Conservation (phyloP, 2,888 invertebrate species). For the Nephrotoma flavescens region DNA sequence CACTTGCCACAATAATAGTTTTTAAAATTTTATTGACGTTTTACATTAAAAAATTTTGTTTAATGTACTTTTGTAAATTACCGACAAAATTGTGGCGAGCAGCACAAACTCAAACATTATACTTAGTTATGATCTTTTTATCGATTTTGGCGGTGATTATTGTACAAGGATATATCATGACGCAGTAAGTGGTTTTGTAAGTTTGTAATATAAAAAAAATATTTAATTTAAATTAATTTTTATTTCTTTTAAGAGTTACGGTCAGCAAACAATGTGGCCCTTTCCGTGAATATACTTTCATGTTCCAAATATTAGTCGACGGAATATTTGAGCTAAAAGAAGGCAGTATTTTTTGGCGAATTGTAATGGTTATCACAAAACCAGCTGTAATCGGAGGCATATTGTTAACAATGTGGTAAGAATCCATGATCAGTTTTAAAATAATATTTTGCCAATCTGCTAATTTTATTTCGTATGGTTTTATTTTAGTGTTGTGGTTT, state of each 20-base stretch:
- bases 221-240: neutral
- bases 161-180: constrained; percentile 46
- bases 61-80: constrained; percentile 45
- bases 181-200: constrained; percentile 34
- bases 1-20: constrained; percentile 46
- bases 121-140: constrained; percentile 50
- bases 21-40: constrained; percentile 56
- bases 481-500: constrained; percentile 40
- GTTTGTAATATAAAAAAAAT: neutral
- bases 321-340: constrained; percentile 37
- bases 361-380: constrained; percentile 36
- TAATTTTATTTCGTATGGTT: neutral
- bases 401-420: constrained; percentile 44
- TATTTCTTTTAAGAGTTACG: constrained; percentile 27
- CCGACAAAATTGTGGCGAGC: constrained; percentile 43
- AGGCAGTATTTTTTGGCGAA: constrained; percentile 31
- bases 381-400: constrained; percentile 47
- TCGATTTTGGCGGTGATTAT: constrained; percentile 46
- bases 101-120: constrained; percentile 59
- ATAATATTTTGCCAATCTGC: neutral
- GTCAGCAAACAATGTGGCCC: constrained; percentile 46
- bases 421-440: constrained; percentile 1
- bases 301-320: constrained; percentile 42
- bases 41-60: constrained; percentile 33
- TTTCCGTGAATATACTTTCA: constrained; percentile 38